Evolutionary conservation across 2,888 invertebrate genomes (phyloP).

Genomic region (Amphipoea oculea): DNA sequence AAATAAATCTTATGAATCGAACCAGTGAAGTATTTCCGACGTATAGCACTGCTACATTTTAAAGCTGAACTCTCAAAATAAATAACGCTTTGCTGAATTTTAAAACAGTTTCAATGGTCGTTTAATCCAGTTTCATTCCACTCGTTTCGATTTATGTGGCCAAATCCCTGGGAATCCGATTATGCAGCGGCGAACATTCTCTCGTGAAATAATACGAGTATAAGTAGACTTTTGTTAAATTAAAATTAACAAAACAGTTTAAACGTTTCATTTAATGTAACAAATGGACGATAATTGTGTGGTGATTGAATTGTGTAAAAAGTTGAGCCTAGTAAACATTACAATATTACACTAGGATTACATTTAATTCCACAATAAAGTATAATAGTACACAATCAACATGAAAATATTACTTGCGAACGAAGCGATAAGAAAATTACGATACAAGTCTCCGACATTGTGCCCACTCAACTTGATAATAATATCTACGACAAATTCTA

Average conservation of each 20-base stretch:
- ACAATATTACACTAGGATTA: slow-evolving; percentile 24
- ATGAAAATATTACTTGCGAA: slow-evolving; percentile 67
- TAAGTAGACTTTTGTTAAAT: slow-evolving; percentile 20
- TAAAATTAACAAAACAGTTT: slow-evolving; percentile 29
- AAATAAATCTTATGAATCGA: slow-evolving; percentile 20
- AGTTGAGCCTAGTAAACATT: not conserved
- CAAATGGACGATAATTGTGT: not conserved
- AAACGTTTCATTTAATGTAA: not conserved
- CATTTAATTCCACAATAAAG: slow-evolving; percentile 35
- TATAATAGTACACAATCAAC: slow-evolving; percentile 46
- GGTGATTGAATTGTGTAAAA: slow-evolving; percentile 19
- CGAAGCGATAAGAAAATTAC: slow-evolving; percentile 72
- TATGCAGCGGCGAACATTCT: slow-evolving; percentile 34
- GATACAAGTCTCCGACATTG: slow-evolving; percentile 64
- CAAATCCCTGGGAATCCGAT: slow-evolving; percentile 53
- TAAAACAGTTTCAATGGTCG: slow-evolving; percentile 42
- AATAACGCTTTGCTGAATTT: slow-evolving; percentile 50
- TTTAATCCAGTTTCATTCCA: slow-evolving; percentile 54
- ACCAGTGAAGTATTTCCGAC: slow-evolving; percentile 8
- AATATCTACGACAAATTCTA: slow-evolving; percentile 45
- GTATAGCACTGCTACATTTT: slow-evolving; percentile 10
- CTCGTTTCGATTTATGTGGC: slow-evolving; percentile 51
- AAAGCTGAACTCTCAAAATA: slow-evolving; percentile 40
- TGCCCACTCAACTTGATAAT: slow-evolving; percentile 54
- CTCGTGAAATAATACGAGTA: slow-evolving; percentile 19